Evolutionary conservation across 2,113 vertebrate genomes (phyloP).

Genomic region (Albula glossodonta): DNA sequence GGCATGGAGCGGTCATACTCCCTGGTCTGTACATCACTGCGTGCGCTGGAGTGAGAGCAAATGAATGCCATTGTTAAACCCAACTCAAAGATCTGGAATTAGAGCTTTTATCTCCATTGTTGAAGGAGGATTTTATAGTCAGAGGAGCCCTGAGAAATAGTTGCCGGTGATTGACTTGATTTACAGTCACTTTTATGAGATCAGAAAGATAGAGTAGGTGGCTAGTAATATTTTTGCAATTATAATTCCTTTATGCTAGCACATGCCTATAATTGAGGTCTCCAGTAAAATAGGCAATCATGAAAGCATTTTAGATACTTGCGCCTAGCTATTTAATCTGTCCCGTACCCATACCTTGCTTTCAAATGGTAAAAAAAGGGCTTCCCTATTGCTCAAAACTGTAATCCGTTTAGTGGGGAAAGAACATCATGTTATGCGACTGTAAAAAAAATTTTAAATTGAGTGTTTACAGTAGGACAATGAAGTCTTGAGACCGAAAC

Average conservation of each 20-base stretch:
- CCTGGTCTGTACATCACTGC: background rate
- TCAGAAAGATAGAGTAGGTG: background rate
- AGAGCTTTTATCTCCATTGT: background rate
- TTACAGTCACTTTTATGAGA: background rate
- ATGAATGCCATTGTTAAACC: background rate
- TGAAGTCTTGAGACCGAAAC: slow-evolving; percentile 38
- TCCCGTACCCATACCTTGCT: background rate
- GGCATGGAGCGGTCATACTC: background rate
- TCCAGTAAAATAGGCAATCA: background rate
- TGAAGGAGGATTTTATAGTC: background rate
- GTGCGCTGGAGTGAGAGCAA: background rate
- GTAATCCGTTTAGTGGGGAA: background rate
- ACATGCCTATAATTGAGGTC: slow-evolving; percentile 10
- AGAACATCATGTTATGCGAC: background rate
- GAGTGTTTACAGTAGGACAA: slow-evolving; percentile 46
- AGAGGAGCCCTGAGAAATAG: background rate
- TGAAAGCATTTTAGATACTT: background rate
- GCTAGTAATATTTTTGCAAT: background rate
- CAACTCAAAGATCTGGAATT: background rate
- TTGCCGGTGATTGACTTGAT: background rate
- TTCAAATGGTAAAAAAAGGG: background rate
- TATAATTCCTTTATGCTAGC: background rate
- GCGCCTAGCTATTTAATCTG: background rate
- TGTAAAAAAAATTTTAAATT: slow-evolving; percentile 33
- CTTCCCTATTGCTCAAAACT: background rate